Percentiles rank a stretch among this genome's conserved stretches.
Conservation (phyloP, 1,140 invertebrate genomes). For the Magallana ariakensis region DNA sequence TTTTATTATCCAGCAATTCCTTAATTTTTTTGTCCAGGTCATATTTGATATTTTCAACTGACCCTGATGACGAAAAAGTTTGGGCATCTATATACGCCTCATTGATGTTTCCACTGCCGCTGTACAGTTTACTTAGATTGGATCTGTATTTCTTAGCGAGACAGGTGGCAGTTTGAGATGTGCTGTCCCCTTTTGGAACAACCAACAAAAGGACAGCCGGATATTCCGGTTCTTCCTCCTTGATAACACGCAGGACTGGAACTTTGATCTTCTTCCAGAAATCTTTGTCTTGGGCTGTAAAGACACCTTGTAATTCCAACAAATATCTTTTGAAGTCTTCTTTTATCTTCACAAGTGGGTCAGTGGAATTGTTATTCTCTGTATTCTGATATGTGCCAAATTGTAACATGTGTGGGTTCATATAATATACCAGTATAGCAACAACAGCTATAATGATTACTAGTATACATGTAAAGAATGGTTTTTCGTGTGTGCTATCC, state of each 20-base stretch:
- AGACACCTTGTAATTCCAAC: slow-evolving; percentile 37
- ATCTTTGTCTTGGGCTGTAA: slow-evolving; percentile 44
- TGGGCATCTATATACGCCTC: slow-evolving; percentile 47
- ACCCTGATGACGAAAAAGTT: slow-evolving; percentile 23
- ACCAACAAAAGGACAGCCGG: slow-evolving; percentile 64
- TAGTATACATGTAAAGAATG: too few relatives aligned
- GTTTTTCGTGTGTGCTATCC: too few relatives aligned
- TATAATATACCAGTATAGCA: too few relatives aligned
- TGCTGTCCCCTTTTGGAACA: slow-evolving; percentile 41
- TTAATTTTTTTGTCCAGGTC: slow-evolving; percentile 60
- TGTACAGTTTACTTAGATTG: slow-evolving; percentile 51
- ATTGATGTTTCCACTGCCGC: neutral
- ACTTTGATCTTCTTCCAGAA: slow-evolving; percentile 63
- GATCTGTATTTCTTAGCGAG: slow-evolving; percentile 49
- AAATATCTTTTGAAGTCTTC: slow-evolving; percentile 37
- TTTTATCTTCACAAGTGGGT: neutral
- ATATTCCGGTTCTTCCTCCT: slow-evolving; percentile 56
- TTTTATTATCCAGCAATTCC: slow-evolving; percentile 44
- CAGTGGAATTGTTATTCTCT: too few relatives aligned
- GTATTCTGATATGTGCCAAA: too few relatives aligned
- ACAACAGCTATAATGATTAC: too few relatives aligned
- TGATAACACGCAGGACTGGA: slow-evolving; percentile 54
- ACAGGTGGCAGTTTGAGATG: slow-evolving; percentile 49
- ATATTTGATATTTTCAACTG: slow-evolving; percentile 56
- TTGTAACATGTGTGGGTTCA: too few relatives aligned